phyloP scores from a whole-genome alignment of 2,113 vertebrate species.

The Lepisosteus osseus region DNA sequence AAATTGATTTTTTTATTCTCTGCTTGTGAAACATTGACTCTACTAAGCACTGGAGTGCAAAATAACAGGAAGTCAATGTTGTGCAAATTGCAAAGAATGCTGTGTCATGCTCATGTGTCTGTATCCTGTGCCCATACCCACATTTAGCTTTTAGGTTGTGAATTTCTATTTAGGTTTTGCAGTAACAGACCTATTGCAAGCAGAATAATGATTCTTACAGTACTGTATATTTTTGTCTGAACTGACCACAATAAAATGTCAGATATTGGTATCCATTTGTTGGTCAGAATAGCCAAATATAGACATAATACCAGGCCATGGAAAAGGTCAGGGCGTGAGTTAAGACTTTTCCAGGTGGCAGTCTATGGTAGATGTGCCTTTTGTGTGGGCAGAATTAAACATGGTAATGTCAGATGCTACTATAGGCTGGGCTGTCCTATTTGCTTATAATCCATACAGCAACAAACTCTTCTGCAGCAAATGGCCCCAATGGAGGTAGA shows the following conservation, averaged over 20 bases:
- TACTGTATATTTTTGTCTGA: too few relatives aligned
- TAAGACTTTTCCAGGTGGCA: too few relatives aligned
- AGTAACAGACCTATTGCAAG: conserved; percentile 37
- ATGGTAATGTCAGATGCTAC: too few relatives aligned
- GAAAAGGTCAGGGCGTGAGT: too few relatives aligned
- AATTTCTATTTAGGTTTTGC: conserved; percentile 55
- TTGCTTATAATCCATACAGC: conserved; percentile 17
- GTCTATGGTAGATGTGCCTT: too few relatives aligned
- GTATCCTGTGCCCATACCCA: conserved; percentile 7
- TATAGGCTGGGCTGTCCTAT: too few relatives aligned
- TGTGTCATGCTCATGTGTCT: conserved; percentile 56
- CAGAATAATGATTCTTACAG: too few relatives aligned
- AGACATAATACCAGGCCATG: too few relatives aligned
- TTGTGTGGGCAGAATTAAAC: too few relatives aligned
- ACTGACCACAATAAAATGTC: too few relatives aligned
- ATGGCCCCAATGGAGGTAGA: conserved; percentile 28
- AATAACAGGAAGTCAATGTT: conserved; percentile 58
- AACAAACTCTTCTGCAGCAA: conserved; percentile 34
- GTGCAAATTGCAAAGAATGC: conserved; percentile 55
- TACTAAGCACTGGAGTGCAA: background rate
- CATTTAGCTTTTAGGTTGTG: conserved; percentile 43
- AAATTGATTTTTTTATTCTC: conserved; percentile 5
- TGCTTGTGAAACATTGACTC: conserved; percentile 10
- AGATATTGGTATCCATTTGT: too few relatives aligned
- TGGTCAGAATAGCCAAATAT: too few relatives aligned